These are phyloP conservation scores for Danio rerio DNA, from an alignment of 2,113 vertebrate genomes.

Conservation along the genomic window GRCz12tu NC_133179.1:19420501-19421000, in stretches of 20 bases:
- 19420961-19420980: no score
- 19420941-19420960: no score
- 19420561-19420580: constrained; percentile 80
- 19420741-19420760: not conserved
- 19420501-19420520: not conserved
- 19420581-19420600: constrained; percentile 83
- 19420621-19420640: constrained; percentile 85
- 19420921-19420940: not conserved
- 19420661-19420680: constrained; percentile 87
- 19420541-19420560: constrained; percentile 73
- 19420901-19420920: not conserved
- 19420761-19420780: constrained; percentile 50
- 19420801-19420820: constrained; percentile 83
- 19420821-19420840: constrained; percentile 80
- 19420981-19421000: no score
- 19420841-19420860: constrained; percentile 81
- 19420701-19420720: constrained; percentile 84
- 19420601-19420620: constrained; percentile 87
- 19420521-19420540: not conserved
- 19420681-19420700: constrained; percentile 92
- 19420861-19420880: constrained; percentile 80
- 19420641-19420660: constrained; percentile 89
- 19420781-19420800: constrained; percentile 88
- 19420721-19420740: not conserved
- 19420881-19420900: constrained; percentile 15